phyloP scores from a whole-genome alignment of 2,113 vertebrate genomes.

The Hipposideros armiger region DNA sequence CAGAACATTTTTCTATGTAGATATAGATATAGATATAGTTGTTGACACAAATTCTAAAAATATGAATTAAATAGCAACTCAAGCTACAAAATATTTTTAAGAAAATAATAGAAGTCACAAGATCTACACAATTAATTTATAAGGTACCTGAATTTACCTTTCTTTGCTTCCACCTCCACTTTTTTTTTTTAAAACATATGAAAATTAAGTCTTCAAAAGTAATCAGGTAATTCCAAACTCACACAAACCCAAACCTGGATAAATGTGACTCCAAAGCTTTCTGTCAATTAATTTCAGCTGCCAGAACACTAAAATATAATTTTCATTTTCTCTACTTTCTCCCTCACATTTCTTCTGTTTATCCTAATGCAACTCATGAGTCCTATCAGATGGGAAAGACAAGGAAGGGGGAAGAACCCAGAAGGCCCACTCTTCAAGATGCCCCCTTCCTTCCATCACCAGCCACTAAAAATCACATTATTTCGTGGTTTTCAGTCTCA shows the following conservation, averaged over 20 bases:
- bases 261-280: neutral
- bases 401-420: neutral
- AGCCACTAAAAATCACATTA: neutral
- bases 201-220: constrained; percentile 39
- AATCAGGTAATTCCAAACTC: constrained; percentile 26
- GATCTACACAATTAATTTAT: neutral
- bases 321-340: neutral
- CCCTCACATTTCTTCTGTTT: neutral
- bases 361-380: neutral
- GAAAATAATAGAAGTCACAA: neutral
- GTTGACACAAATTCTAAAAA: neutral
- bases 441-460: neutral
- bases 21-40: neutral
- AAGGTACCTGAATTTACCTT: neutral
- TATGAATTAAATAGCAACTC: neutral
- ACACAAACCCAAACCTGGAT: neutral
- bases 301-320: neutral
- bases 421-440: neutral
- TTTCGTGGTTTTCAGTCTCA: neutral
- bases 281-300: neutral
- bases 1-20: neutral
- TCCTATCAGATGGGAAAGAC: neutral
- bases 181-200: neutral
- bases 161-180: neutral
- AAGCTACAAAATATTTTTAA: neutral